Conservation (phyloP, 2,797 vertebrate species). For the Sebastiscus albofasciatus region DNA sequence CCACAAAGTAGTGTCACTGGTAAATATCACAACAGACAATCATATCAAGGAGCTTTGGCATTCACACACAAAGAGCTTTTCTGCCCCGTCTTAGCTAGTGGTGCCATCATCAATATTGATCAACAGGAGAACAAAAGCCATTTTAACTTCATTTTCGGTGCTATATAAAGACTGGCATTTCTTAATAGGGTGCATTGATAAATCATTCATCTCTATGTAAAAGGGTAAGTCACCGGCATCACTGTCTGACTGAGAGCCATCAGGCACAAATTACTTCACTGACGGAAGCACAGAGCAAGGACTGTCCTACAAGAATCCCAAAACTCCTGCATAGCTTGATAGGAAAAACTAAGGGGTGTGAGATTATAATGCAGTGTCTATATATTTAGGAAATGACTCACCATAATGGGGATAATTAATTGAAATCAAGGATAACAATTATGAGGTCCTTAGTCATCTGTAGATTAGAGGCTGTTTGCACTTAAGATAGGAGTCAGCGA, state of each 20-base stretch:
- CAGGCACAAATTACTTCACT: conserved; percentile 64
- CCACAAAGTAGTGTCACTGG: conserved; percentile 38
- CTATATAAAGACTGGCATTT: conserved; percentile 79
- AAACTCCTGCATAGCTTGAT: conserved; percentile 34
- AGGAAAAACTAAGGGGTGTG: conserved; percentile 28
- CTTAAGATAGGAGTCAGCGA: conserved; percentile 51
- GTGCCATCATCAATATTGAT: conserved; percentile 76
- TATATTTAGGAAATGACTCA: conserved; percentile 63
- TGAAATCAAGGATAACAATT: conserved; percentile 75
- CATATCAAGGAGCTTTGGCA: conserved; percentile 54
- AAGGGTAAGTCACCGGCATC: conserved; percentile 68
- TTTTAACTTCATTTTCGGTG: conserved; percentile 78
- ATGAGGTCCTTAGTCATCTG: conserved; percentile 62
- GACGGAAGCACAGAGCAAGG: conserved; percentile 38
- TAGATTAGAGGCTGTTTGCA: conserved; percentile 72
- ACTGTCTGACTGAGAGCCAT: conserved; percentile 67
- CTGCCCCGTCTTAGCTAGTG: conserved; percentile 29
- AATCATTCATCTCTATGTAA: conserved; percentile 86
- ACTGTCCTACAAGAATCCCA: conserved; percentile 30
- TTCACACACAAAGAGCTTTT: conserved; percentile 66
- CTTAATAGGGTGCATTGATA: conserved; percentile 86
- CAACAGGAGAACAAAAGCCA: conserved; percentile 72
- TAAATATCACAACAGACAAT: conserved; percentile 66
- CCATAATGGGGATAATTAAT: conserved; percentile 73
- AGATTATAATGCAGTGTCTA: conserved; percentile 56